These are phyloP conservation scores for Azorinus chamasolen DNA, from an alignment of 2,888 invertebrate genomes.

Conservation along the genomic window DNA sequence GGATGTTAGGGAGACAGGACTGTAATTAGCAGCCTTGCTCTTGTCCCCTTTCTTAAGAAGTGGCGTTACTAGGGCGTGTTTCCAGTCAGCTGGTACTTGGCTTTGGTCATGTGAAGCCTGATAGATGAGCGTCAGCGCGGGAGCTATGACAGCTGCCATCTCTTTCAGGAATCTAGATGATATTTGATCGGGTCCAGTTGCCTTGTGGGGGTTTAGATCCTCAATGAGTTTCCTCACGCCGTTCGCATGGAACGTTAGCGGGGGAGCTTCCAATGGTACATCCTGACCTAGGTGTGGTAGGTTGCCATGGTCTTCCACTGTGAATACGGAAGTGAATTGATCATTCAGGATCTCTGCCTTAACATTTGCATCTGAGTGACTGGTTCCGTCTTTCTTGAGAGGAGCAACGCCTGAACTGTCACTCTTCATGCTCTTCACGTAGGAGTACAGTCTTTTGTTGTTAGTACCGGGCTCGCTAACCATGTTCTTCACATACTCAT, in stretches of 20 bases:
- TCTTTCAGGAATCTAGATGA: constrained; percentile 31
- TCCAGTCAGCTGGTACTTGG: constrained; percentile 53
- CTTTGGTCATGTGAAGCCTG: constrained; percentile 33
- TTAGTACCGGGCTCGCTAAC: neutral
- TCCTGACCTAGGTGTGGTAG: constrained; percentile 1
- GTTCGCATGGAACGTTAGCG: neutral
- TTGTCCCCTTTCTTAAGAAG: constrained; percentile 58
- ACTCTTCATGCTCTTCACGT: constrained; percentile 14
- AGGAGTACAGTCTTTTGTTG: constrained; percentile 18
- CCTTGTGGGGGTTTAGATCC: neutral
- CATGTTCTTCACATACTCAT: constrained; percentile 4
- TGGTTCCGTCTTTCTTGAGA: constrained; percentile 13
- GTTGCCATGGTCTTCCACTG: neutral
- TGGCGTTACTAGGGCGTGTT: constrained; percentile 47
- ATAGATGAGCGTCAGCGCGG: constrained; percentile 41
- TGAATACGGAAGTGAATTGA: constrained; percentile 12
- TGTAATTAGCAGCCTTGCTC: constrained; percentile 25
- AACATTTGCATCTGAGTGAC: neutral
- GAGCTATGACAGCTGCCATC: constrained; percentile 35
- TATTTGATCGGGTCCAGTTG: neutral
- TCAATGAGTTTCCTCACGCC: neutral
- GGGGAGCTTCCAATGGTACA: neutral
- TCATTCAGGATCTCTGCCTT: constrained; percentile 30
- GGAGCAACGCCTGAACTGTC: constrained; percentile 9
- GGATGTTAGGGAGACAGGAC: constrained; percentile 33